A percentile compares a stretch with the other conserved stretches of the same genome.
Evolutionary conservation across 2,113 vertebrate species (phyloP).

Genomic region (Lucifuga dentata): DNA sequence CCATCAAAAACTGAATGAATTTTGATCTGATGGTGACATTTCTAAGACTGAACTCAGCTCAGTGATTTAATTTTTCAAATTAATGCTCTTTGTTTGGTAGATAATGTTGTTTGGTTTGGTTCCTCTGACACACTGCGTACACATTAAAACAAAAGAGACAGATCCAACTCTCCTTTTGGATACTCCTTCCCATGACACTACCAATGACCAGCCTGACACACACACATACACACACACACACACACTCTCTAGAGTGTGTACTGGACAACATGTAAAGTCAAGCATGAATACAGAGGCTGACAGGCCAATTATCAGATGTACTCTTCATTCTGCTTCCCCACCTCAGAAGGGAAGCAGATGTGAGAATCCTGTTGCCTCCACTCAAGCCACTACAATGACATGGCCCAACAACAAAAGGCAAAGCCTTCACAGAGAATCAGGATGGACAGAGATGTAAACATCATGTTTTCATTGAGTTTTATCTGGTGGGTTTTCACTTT

Average conservation of each 20-base stretch:
- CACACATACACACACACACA: background rate
- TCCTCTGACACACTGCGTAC: background rate
- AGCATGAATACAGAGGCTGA: conserved; percentile 76
- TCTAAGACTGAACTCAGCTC: too few species aligned
- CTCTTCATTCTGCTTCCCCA: conserved; percentile 57
- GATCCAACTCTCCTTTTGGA: background rate
- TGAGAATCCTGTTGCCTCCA: conserved; percentile 73
- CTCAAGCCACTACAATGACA: conserved; percentile 57
- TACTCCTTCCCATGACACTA: conserved; percentile 5
- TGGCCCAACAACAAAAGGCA: conserved; percentile 66
- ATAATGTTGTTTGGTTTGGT: background rate
- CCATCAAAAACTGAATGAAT: too few species aligned
- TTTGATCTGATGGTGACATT: too few species aligned
- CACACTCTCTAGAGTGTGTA: conserved; percentile 37
- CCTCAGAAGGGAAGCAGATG: conserved; percentile 72
- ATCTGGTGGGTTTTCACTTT: conserved; percentile 51
- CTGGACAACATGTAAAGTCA: conserved; percentile 69
- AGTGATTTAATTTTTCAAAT: background rate
- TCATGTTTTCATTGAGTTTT: conserved; percentile 46
- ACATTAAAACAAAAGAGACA: background rate
- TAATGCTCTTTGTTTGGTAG: background rate
- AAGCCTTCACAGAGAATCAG: conserved; percentile 56
- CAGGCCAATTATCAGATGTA: conserved; percentile 79
- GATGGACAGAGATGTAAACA: conserved; percentile 63
- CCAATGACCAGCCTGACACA: conserved; percentile 12